phyloP scores from a whole-genome alignment of 2,888 invertebrate species.

The Brachynemurus nebulosus region DNA sequence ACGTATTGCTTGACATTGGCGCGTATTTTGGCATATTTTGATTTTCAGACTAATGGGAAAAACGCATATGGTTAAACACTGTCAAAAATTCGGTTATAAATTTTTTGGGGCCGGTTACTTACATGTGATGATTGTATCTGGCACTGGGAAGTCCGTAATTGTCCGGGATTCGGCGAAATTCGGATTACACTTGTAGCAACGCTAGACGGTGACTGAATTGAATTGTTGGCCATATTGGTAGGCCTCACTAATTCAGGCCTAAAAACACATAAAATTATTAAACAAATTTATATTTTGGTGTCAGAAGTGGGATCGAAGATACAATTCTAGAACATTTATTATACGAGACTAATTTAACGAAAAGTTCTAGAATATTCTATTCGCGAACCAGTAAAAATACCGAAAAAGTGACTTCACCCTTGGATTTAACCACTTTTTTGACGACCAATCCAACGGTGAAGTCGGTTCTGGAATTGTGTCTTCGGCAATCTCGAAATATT shows the following conservation, averaged over 20 bases:
- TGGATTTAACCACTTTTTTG: too few relatives aligned
- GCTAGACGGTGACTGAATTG: conserved; percentile 29
- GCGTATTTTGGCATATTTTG: not conserved
- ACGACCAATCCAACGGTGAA: too few relatives aligned
- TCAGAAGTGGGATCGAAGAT: too few relatives aligned
- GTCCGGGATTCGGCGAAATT: conserved; percentile 58
- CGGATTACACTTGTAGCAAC: conserved; percentile 69
- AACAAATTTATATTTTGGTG: not conserved
- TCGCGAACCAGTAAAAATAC: too few relatives aligned
- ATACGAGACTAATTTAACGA: not conserved
- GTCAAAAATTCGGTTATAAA: too few relatives aligned
- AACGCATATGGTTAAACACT: too few relatives aligned
- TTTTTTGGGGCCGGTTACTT: not conserved
- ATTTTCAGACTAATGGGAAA: conserved; percentile 4
- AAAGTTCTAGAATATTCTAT: not conserved
- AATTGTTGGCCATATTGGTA: conserved; percentile 29
- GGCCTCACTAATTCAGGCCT: conserved; percentile 63
- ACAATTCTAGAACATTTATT: not conserved
- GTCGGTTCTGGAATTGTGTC: too few relatives aligned
- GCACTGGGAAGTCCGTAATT: conserved; percentile 20
- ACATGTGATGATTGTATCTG: conserved; percentile 5
- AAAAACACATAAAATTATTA: conserved; percentile 9
- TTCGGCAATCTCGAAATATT: not conserved
- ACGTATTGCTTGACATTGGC: conserved; percentile 1
- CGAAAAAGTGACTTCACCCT: too few relatives aligned